Evolutionary conservation across 2,888 invertebrate genomes (phyloP), one percentile per base, ranked within the genome.

Genomic region (Drosophila fulvimacula): DNA sequence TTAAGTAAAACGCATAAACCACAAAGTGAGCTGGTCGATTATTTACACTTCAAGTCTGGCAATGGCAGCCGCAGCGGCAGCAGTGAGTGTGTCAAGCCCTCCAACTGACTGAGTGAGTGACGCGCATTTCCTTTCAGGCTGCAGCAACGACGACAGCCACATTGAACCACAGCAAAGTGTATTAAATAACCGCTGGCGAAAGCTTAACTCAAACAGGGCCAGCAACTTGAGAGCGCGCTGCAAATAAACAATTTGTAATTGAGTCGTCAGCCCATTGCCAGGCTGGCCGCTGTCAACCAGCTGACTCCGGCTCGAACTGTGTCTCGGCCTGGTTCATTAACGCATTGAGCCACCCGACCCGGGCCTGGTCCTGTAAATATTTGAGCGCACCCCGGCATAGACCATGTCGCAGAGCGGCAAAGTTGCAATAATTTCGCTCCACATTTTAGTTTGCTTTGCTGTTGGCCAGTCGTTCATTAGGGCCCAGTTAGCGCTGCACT

Each of bases 1-100:
- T 88, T 86, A 86, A 88, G 88, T 86, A 86, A 88, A 86, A 86
- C 81, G 84, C 79, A 85, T 78, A 83, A 86, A 80, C 86, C 87
- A 61, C 88, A 88, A 81, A 68, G 69, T 64, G 71, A 75, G 73
- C 64, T 67, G 79, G 69, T 61, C 78, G 86, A 86, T 86, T 85
- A 85, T 83, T 88, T 88, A 86, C 81, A 88, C 86, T 79, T 65
- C 56, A 66, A 44, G 41, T 27, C 58, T 55, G 53, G 24, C n/a
- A 32, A 5, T 15, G 36, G 34, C 48, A 46, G 46, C 36, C 39
- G 27, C 24, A 13, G 44, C 44, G 21, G 24, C 55, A 27, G 27
- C 17, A 17, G 57, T 70, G 80, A 81, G 73, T 72, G 68, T 87
- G 82, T 80, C 85, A 82, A 80, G 58, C 59, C 51, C 38, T 44